Evolutionary conservation across 2,888 invertebrate genomes (phyloP).

Genomic region (Chrysotoxum bicinctum): DNA sequence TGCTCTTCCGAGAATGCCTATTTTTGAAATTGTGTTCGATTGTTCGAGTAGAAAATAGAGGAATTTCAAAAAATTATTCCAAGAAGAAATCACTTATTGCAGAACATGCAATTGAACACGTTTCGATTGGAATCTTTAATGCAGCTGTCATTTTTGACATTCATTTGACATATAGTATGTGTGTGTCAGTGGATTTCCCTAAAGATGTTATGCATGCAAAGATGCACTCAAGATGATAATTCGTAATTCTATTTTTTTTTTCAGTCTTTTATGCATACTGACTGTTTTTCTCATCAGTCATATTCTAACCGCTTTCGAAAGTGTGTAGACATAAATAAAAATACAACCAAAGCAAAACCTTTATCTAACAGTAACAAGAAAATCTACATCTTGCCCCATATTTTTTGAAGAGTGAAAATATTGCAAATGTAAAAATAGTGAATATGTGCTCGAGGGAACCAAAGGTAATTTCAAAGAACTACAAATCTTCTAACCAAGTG

Average conservation of each 20-base stretch:
- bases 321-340: constrained; percentile 13
- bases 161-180: background rate
- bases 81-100: background rate
- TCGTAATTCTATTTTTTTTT: background rate
- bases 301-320: constrained; percentile 44
- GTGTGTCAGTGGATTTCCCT: background rate
- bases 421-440: constrained; percentile 49
- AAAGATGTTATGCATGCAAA: background rate
- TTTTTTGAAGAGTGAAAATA: constrained; percentile 1
- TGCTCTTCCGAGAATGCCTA: constrained; percentile 8
- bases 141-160: constrained; percentile 23
- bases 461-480: constrained; percentile 51
- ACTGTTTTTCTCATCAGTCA: constrained; percentile 26
- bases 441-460: constrained; percentile 44
- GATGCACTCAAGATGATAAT: background rate
- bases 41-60: background rate
- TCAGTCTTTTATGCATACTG: background rate
- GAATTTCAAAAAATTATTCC: background rate
- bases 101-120: constrained; percentile 53
- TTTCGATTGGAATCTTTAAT: constrained; percentile 39
- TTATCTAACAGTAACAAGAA: too few species aligned
- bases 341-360: background rate
- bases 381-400: background rate
- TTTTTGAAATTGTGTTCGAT: constrained; percentile 10
- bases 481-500: background rate